A percentile compares a stretch with the other conserved stretches of the same genome.
Evolutionary conservation across 2,113 vertebrate genomes (phyloP).

Genomic region (Bujurquina vittata): DNA sequence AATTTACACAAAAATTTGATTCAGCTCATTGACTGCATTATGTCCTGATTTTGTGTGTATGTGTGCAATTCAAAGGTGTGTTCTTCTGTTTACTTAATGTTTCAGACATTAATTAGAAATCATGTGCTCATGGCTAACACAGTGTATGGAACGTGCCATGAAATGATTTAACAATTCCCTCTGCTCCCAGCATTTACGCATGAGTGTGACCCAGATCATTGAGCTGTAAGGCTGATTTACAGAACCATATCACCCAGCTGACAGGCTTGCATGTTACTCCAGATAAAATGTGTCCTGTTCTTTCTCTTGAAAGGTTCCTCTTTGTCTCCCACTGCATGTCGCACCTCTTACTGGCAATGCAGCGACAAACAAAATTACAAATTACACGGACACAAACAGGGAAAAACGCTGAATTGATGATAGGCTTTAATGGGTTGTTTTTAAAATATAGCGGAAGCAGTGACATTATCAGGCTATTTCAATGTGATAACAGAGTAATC

Average conservation of each 20-base stretch:
- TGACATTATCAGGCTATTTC: background rate
- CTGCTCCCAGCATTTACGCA: slow-evolving; percentile 17
- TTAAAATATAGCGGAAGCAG: background rate
- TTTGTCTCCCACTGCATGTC: slow-evolving; percentile 11
- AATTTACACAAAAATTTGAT: background rate
- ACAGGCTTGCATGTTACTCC: slow-evolving; percentile 41
- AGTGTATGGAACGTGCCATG: background rate
- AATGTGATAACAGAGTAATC: background rate
- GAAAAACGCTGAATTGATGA: background rate
- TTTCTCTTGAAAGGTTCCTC: slow-evolving; percentile 18
- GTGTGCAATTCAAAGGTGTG: background rate
- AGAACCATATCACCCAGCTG: slow-evolving; percentile 51
- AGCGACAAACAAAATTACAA: slow-evolving; percentile 21
- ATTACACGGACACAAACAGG: background rate
- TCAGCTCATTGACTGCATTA: background rate
- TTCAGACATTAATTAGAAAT: slow-evolving; percentile 21
- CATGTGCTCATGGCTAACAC: background rate
- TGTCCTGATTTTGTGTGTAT: background rate
- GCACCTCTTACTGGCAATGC: slow-evolving; percentile 18
- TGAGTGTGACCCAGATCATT: slow-evolving; percentile 36
- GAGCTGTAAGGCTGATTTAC: slow-evolving; percentile 49
- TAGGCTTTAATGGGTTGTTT: slow-evolving; percentile 10
- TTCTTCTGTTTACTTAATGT: background rate
- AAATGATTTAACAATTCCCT: slow-evolving; percentile 25
- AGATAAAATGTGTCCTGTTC: slow-evolving; percentile 30